These are phyloP conservation scores for Theocolax elegans DNA, from an alignment of 1,140 invertebrate species.

Conservation along the genomic window DNA sequence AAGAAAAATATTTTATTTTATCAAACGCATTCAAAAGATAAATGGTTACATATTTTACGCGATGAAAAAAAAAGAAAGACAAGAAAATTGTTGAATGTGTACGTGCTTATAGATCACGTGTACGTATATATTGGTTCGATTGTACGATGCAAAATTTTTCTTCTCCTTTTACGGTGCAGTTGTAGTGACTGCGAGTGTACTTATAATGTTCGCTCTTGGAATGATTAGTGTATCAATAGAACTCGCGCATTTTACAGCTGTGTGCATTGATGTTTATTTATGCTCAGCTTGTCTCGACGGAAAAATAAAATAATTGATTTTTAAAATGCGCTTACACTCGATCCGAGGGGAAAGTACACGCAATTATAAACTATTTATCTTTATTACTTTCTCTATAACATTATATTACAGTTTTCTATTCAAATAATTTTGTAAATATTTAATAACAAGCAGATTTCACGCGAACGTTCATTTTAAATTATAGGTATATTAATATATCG, in stretches of 20 bases:
- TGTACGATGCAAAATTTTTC: conserved; percentile 7
- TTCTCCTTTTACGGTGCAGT: conserved; percentile 5
- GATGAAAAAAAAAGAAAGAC: conserved; percentile 3
- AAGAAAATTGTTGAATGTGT: background rate
- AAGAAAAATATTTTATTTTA: conserved; percentile 11
- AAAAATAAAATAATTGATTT: conserved; percentile 1
- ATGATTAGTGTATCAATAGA: conserved; percentile 8
- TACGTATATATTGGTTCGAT: background rate
- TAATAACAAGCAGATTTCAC: too few relatives aligned
- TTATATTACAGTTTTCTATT: too few relatives aligned
- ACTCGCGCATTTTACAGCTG: background rate
- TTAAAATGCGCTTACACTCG: background rate
- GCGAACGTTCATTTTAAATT: too few relatives aligned
- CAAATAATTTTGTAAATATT: too few relatives aligned
- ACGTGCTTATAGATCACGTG: background rate
- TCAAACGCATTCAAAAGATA: background rate
- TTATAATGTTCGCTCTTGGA: background rate
- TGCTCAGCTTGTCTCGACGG: background rate
- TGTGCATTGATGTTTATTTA: background rate
- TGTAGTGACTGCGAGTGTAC: background rate
- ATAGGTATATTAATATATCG: too few relatives aligned
- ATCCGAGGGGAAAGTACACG: background rate
- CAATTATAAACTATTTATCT: background rate
- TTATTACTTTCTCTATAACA: background rate
- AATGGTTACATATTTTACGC: background rate